Evolutionary conservation across 2,797 vertebrate species (phyloP), one percentile per base, ranked within the genome.

Genomic region (Hydrophis major): DNA sequence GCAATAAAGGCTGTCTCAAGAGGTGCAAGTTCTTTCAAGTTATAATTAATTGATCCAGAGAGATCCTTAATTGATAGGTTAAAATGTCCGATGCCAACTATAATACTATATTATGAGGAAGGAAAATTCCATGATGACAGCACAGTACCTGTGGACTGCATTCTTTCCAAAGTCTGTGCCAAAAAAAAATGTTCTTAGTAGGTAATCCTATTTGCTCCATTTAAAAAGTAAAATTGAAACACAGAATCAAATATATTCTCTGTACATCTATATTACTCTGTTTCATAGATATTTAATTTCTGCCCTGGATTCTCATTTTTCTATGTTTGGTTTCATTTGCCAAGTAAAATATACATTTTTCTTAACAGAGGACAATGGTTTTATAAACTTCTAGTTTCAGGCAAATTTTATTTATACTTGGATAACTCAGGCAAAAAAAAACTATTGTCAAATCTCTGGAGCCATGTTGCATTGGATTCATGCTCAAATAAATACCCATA

Each of bases 351-450:
- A 92, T 28, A 87, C 63, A 92, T 7, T 95, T 89, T 83, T 92
- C n/a, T 92, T 92, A 93, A 92, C 50, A 90, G 50, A 69, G 2
- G 7, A 94, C 2, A 87, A 47, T 18, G 4, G 11, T 87, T 25
- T 22, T 93, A 92, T 74, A 95, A 95, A 94, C 5, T 56, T 96
- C 96, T 96, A 93, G 96, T 95, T 97, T 98, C 96, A 98, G 95
- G 90, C 92, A 86, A 94, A 63, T 95, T 96, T 96, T 96, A 93
- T 89, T 96, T 60, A 94, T 13, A 11, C 1, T 37, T n/a, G 60
- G 93, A 96, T 91, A 96, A 83, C 6, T 94, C 0, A 88, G 96
- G 96, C 22, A 95, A 94, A 92, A 94, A 37, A 92, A 93, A 66
- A 95, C 93, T 94, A 87, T 95, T 95, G 90, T 78, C 96, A 74